Evolutionary conservation across 2,888 invertebrate genomes (phyloP).

Genomic region (Melolontha melolontha): DNA sequence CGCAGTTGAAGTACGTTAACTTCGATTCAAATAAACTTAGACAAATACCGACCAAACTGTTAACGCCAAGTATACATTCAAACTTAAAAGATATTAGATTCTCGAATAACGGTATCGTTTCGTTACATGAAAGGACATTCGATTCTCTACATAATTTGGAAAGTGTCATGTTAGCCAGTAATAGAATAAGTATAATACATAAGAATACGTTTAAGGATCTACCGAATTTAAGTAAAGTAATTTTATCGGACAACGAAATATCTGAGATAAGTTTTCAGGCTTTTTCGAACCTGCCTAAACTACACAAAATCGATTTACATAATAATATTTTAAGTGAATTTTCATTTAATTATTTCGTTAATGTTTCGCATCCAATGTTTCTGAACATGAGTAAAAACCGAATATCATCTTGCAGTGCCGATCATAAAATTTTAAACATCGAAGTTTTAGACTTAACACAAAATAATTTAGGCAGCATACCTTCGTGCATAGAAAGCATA

Average conservation of each 20-base stretch:
- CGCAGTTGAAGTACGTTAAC: conserved; percentile 83
- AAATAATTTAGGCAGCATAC: conserved; percentile 76
- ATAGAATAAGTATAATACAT: conserved; percentile 78
- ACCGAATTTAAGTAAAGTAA: conserved; percentile 82
- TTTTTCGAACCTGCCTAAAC: conserved; percentile 80
- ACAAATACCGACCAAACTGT: conserved; percentile 75
- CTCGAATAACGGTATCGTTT: conserved; percentile 83
- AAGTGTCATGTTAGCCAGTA: conserved; percentile 83
- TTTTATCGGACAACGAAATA: conserved; percentile 86
- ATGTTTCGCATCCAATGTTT: conserved; percentile 77
- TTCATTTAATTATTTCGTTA: conserved; percentile 76
- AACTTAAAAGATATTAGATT: conserved; percentile 83
- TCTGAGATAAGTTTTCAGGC: conserved; percentile 78
- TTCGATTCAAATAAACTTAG: conserved; percentile 87
- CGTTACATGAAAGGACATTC: conserved; percentile 78
- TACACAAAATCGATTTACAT: conserved; percentile 84
- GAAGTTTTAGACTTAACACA: conserved; percentile 78
- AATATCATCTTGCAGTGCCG: conserved; percentile 66
- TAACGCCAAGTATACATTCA: conserved; percentile 77
- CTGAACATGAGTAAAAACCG: conserved; percentile 83
- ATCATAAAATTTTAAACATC: conserved; percentile 70
- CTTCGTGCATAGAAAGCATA: conserved; percentile 75
- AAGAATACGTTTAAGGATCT: conserved; percentile 82
- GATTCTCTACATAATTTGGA: conserved; percentile 78
- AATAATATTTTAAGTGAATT: conserved; percentile 80